A percentile compares a stretch with the other conserved stretches of the same genome.
These are phyloP conservation scores for Squalus acanthias DNA, from an alignment of 2,797 vertebrate species.

Conservation along the genomic window DNA sequence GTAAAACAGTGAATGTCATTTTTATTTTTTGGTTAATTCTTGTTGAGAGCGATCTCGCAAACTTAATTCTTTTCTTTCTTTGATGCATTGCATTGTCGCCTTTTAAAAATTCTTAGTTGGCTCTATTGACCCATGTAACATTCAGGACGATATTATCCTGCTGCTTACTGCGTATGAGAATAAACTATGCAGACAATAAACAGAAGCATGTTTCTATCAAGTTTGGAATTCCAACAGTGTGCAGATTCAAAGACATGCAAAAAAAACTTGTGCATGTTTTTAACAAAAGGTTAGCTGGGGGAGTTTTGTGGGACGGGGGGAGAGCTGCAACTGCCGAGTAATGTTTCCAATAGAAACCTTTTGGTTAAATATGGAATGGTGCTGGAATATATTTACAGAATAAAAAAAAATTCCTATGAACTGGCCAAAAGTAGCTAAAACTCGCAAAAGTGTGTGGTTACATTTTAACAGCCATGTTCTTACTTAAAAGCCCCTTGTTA, in stretches of 20 bases:
- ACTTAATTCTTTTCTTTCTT: not conserved
- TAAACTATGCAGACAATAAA: not conserved
- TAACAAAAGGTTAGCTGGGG: not conserved
- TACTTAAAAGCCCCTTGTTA: no score
- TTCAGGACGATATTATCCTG: not conserved
- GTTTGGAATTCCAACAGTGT: not conserved
- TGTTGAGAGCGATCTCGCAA: not conserved
- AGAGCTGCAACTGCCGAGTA: slow-evolving; percentile 38
- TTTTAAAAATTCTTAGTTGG: not conserved
- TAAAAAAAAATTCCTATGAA: not conserved
- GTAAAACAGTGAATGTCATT: not conserved
- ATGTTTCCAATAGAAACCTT: not conserved
- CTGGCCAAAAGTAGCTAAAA: not conserved
- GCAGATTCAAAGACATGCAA: no score
- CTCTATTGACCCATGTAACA: not conserved
- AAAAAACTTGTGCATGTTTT: not conserved
- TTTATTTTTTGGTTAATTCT: not conserved
- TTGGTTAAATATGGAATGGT: not conserved
- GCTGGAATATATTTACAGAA: not conserved
- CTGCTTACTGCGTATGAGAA: not conserved
- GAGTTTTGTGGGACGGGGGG: slow-evolving; percentile 32
- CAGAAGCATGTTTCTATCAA: not conserved
- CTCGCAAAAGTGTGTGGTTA: not conserved
- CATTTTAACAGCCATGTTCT: not conserved
- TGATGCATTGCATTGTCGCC: not conserved